Evolutionary conservation across 2,888 invertebrate genomes (phyloP), one percentile per base, ranked within the genome.

Genomic region (Geophilus truncorum): DNA sequence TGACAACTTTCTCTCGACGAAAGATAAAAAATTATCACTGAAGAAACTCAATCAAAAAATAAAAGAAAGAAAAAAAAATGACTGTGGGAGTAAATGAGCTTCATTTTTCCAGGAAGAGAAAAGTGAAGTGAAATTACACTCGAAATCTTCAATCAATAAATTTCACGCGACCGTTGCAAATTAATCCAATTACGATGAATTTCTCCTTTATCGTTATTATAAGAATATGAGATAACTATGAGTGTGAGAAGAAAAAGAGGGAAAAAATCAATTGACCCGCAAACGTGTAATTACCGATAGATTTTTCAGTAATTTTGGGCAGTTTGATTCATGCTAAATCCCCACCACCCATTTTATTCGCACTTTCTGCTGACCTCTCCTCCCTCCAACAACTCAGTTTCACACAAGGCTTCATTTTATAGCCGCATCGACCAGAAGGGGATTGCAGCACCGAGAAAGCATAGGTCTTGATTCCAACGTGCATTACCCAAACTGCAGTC

Each of bases 381-480:
- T 62, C 57, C 21, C n/a, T 57, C 57, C 21, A 4, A 62, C 57
- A n/a, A n/a, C 21, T 23, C 57, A 62, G 57, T 62, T 62, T 62
- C 57, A 18, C 57, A 23, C 57, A 10, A 23, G 18, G 57, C 57
- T 62, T 62, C 57, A 18, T 62, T 62, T 62, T 62, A 62, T 62
- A 12, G 57, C 57, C 57, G 57, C 21, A 62, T 62, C 57, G 57
- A 62, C 57, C 57, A 12, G 57, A 62, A 62, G 21, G 57, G 57
- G 57, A 62, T 62, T 62, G 57, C 57, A 40, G 57, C 57, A 23
- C n/a, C 57, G n/a, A 62, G 57, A 23, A 62, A 62, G 57, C 57
- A 62, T 62, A 62, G 57, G 57, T 62, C 57, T 62, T 62, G 57
- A 62, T 62, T 62, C 57, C 57, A 62, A 18, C 57, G 57, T 62